A percentile compares a stretch with the other conserved stretches of the same genome.
Conservation (phyloP, 2,888 invertebrate genomes). For the Campaea margaritaria region DNA sequence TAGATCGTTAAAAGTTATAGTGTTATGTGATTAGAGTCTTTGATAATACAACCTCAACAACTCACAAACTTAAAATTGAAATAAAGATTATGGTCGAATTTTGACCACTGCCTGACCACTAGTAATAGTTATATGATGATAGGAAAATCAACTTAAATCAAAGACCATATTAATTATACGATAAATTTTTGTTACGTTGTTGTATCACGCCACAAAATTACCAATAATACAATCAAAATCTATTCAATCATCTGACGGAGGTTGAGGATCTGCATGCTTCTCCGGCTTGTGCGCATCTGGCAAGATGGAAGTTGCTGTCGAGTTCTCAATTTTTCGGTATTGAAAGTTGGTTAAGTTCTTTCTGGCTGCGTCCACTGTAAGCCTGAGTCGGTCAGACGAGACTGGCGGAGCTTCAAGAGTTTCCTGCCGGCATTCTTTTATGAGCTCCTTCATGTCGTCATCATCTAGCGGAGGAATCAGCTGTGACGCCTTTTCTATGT, state of each 20-base stretch:
- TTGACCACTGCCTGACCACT: too few relatives aligned
- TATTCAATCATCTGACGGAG: conserved; percentile 9
- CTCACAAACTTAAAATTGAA: too few relatives aligned
- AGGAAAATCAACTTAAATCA: too few relatives aligned
- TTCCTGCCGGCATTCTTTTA: conserved; percentile 62
- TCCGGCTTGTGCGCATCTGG: conserved; percentile 56
- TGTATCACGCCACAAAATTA: too few relatives aligned
- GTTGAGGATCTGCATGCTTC: conserved; percentile 17
- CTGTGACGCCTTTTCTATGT: conserved; percentile 60
- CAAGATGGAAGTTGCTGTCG: conserved; percentile 69
- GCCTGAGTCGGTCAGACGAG: conserved; percentile 55
- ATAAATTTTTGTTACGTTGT: too few relatives aligned
- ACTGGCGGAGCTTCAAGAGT: conserved; percentile 46
- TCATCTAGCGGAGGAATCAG: conserved; percentile 61
- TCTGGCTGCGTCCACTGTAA: conserved; percentile 70
- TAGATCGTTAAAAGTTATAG: too few relatives aligned
- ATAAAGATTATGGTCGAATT: too few relatives aligned
- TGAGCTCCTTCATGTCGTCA: conserved; percentile 62
- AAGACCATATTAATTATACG: too few relatives aligned
- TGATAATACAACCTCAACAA: too few relatives aligned
- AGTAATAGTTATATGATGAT: too few relatives aligned
- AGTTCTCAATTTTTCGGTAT: conserved; percentile 66
- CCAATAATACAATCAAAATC: conserved; percentile 16
- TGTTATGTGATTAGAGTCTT: too few relatives aligned
- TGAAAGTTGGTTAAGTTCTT: conserved; percentile 73